phyloP scores from a whole-genome alignment of 1,140 invertebrate species.

The Caenorhabditis tropicalis region DNA sequence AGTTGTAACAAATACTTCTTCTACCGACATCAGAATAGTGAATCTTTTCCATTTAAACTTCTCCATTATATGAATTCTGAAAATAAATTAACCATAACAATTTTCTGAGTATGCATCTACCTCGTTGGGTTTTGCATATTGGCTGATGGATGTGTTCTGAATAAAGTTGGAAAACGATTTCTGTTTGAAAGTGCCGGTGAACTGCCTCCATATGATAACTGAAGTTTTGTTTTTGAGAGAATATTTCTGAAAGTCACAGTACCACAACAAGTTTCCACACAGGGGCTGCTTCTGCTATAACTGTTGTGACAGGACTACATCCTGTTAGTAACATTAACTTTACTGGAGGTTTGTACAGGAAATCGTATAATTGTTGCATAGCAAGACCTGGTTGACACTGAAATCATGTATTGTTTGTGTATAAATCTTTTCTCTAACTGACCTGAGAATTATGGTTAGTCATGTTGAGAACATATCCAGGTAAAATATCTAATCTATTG shows the following conservation, averaged over 20 bases:
- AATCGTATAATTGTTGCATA: slow-evolving; percentile 96
- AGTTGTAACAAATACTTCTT: slow-evolving; percentile 99
- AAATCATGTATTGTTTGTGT: slow-evolving; percentile 45
- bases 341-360: slow-evolving; percentile 92
- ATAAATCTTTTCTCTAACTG: slow-evolving; percentile 63
- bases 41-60: slow-evolving; percentile 95
- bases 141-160: slow-evolving; percentile 97
- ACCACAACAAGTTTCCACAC: slow-evolving; percentile 99
- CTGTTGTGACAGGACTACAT: slow-evolving; percentile 98
- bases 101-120: slow-evolving; percentile 19
- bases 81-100: not conserved
- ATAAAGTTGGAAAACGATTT: slow-evolving; percentile 93
- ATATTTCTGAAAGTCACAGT: not conserved
- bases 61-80: slow-evolving; percentile 89
- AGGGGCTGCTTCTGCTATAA: slow-evolving; percentile 96
- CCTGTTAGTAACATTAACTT: slow-evolving; percentile 91
- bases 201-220: slow-evolving; percentile 97
- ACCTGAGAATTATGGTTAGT: slow-evolving; percentile 98
- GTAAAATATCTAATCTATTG: slow-evolving; percentile 84
- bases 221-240: slow-evolving; percentile 57
- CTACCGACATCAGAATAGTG: slow-evolving; percentile 94
- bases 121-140: slow-evolving; percentile 97
- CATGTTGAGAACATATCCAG: slow-evolving; percentile 87
- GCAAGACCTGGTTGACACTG: slow-evolving; percentile 97
- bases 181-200: slow-evolving; percentile 97